These are phyloP conservation scores for Helicorthomorpha holstii DNA, from an alignment of 1,140 invertebrate genomes.

Conservation along the genomic window DNA sequence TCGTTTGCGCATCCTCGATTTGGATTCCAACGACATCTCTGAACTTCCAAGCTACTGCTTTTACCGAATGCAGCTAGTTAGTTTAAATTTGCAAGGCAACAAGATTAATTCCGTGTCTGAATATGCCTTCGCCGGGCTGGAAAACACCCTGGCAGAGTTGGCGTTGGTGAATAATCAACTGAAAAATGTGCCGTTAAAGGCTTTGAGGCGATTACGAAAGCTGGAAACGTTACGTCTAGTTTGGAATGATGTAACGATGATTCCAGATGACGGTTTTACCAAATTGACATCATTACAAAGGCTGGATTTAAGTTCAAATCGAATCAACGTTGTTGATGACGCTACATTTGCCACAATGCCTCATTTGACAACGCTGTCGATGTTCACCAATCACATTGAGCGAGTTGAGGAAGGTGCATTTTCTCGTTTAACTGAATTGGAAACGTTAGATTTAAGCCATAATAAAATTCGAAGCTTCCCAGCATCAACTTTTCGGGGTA, in stretches of 20 bases:
- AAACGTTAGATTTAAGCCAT: constrained; percentile 69
- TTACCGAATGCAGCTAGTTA: constrained; percentile 54
- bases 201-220: constrained; percentile 52
- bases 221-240: constrained; percentile 53
- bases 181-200: constrained; percentile 56
- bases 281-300: constrained; percentile 48
- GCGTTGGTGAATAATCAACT: constrained; percentile 73
- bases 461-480: constrained; percentile 45
- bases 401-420: constrained; percentile 59
- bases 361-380: constrained; percentile 53
- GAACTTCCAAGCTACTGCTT: constrained; percentile 71
- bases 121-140: constrained; percentile 66
- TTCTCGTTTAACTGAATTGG: constrained; percentile 46
- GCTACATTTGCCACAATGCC: constrained; percentile 63
- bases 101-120: constrained; percentile 44
- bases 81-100: constrained; percentile 69
- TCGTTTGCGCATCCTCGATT: constrained; percentile 52
- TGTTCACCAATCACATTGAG: constrained; percentile 67
- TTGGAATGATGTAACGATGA: constrained; percentile 59
- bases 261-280: constrained; percentile 51
- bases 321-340: constrained; percentile 50
- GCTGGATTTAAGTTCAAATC: constrained; percentile 72
- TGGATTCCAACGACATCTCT: constrained; percentile 68
- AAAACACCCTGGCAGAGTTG: constrained; percentile 57
- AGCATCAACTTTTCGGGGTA: constrained; percentile 43